A percentile compares a stretch with the other conserved stretches of the same genome.
Evolutionary conservation across 2,797 vertebrate species (phyloP).

Genomic region (Cyprinodon diabolis): DNA sequence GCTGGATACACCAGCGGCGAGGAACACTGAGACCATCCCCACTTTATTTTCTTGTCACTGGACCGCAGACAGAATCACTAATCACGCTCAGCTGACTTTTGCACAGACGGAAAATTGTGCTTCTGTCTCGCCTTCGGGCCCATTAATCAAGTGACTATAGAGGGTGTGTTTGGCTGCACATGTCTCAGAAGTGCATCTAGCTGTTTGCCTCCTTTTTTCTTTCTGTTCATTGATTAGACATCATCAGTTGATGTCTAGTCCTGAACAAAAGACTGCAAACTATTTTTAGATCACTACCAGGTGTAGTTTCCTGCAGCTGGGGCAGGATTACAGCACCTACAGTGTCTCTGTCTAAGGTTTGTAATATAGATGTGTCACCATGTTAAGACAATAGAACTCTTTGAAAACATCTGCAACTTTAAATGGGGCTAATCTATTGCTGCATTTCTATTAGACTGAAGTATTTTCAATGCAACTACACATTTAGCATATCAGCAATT

Average conservation of each 20-base stretch:
- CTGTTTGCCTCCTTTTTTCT: conserved; percentile 40
- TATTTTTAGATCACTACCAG: conserved; percentile 62
- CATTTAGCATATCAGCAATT: not conserved
- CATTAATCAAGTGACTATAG: conserved; percentile 59
- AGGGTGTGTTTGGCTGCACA: conserved; percentile 46
- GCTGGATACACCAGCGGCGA: conserved; percentile 10
- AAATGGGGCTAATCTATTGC: not conserved
- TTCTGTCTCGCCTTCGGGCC: conserved; percentile 51
- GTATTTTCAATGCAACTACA: not conserved
- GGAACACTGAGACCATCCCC: conserved; percentile 45
- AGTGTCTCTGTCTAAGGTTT: conserved; percentile 18
- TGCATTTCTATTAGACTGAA: not conserved
- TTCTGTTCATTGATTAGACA: conserved; percentile 42
- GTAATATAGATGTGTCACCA: conserved; percentile 44
- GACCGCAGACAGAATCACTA: conserved; percentile 28
- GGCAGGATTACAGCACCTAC: conserved; percentile 10
- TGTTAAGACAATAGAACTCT: conserved; percentile 54
- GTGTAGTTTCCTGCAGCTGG: conserved; percentile 28
- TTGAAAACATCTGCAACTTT: conserved; percentile 51
- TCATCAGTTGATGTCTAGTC: conserved; percentile 12
- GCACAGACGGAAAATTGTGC: conserved; percentile 51
- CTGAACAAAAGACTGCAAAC: conserved; percentile 21
- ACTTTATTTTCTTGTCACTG: conserved; percentile 15
- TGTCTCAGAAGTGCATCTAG: conserved; percentile 50
- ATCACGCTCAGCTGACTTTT: conserved; percentile 41